Evolutionary conservation across 2,113 vertebrate species (phyloP), one percentile per base, ranked within the genome.

Genomic region (Chlorodrepanis virens): DNA sequence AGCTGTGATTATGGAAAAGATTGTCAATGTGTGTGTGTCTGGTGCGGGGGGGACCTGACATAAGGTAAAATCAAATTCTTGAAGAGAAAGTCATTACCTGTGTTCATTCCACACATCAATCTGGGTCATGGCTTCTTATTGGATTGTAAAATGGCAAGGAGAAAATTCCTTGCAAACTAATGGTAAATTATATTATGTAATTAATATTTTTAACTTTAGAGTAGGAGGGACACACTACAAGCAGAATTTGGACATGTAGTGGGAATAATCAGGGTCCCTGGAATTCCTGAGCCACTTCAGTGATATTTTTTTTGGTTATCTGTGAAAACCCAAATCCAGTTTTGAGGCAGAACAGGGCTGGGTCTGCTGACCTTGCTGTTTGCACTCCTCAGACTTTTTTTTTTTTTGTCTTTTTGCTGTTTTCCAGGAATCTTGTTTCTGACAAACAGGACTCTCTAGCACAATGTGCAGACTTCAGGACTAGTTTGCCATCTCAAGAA

Each of bases 401-500:
- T 2, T 3, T 29, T 42, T 64, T 61, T 14, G 40, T 40, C 39
- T 42, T n/a, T 47, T 50, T 89, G 21, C 14, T 45, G 61, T 67
- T 88, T 91, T 84, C 2, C 89, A 99, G 99, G 99, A 99, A 99
- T 83, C 98, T 99, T 90, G 98, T 99, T 61, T 99, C 99, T 81
- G 99, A 99, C 97, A 99, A 98, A 85, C 98, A 98, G 89, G 99
- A 99, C 97, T 99, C 98, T n/a, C 90, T 99, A 96, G 98, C 99
- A 45, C 99, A 99, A 94, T 99, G 99, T 60, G 99, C 99, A 14
- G 99, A 99, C 98, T 99, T 99, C 97, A 98, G 99, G 98, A 99
- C 97, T 95, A 99, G 99, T 96, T 96, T 99, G 33, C 98, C 98
- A 13, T 98, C 98, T 95, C 99, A 99, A 76, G 99, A 99, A 69